Evolutionary conservation across 2,113 vertebrate genomes (phyloP).

Genomic region (Sardina pilchardus): DNA sequence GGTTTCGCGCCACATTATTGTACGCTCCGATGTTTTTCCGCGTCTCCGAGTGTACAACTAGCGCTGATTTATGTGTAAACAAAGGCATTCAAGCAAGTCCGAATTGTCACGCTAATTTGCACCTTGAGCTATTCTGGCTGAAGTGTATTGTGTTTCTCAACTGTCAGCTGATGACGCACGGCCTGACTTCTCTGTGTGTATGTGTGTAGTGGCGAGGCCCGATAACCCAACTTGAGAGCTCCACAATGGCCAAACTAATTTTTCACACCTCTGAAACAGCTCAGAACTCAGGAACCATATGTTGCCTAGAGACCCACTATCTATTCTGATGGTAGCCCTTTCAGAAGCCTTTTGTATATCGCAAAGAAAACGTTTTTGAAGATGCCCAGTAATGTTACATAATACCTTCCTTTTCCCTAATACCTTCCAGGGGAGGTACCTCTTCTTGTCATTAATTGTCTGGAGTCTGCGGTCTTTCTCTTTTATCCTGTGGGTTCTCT

Average conservation of each 20-base stretch:
- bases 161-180: constrained; percentile 13
- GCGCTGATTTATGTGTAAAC: constrained; percentile 12
- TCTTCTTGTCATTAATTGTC: neutral
- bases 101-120: constrained; percentile 8
- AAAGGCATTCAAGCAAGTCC: constrained; percentile 1
- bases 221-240: neutral
- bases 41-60: neutral
- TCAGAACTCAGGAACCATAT: neutral
- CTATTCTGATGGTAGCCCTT: neutral
- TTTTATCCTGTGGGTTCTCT: neutral
- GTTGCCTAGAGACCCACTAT: neutral
- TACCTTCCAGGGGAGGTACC: neutral
- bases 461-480: neutral
- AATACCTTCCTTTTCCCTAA: neutral
- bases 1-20: neutral
- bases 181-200: neutral
- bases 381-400: neutral
- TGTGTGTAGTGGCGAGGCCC: neutral
- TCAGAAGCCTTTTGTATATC: neutral
- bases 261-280: neutral
- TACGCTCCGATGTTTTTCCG: constrained; percentile 8
- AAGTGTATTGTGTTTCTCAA: constrained; percentile 1
- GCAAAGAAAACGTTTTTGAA: neutral
- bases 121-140: constrained; percentile 16
- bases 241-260: neutral